A percentile compares a stretch with the other conserved stretches of the same genome.
These are phyloP conservation scores for Mormyrops boulengeri DNA, from an alignment of 2,797 vertebrate genomes.

Conservation along the genomic window DNA sequence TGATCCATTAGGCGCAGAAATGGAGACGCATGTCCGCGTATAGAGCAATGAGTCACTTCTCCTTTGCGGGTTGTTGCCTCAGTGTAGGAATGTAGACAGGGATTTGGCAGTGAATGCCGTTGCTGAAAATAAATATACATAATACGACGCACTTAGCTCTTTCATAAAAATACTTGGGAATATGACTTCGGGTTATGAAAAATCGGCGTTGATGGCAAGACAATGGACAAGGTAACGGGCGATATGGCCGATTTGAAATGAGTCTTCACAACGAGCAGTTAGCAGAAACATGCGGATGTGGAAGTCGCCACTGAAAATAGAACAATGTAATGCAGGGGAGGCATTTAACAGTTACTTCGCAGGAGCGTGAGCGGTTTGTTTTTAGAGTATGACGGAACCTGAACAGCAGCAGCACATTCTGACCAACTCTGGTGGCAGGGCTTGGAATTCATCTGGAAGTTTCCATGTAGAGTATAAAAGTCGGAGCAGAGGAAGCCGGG, in stretches of 20 bases:
- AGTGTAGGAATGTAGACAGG: not conserved
- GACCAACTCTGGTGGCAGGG: constrained; percentile 8
- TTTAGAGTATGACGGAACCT: constrained; percentile 50
- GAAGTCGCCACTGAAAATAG: constrained; percentile 49
- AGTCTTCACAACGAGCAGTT: not conserved
- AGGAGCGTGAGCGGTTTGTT: constrained; percentile 46
- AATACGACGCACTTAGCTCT: not conserved
- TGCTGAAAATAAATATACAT: not conserved
- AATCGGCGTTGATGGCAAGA: not conserved
- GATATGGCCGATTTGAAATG: not conserved
- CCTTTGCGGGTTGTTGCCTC: not conserved
- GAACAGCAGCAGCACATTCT: constrained; percentile 29
- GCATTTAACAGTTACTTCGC: constrained; percentile 52
- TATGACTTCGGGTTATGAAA: not conserved
- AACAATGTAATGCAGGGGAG: constrained; percentile 43
- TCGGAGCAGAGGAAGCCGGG: constrained; percentile 24
- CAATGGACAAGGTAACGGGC: not conserved
- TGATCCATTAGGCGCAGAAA: not conserved
- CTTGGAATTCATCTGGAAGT: constrained; percentile 53
- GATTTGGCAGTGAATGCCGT: not conserved
- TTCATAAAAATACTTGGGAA: not conserved
- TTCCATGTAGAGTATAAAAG: constrained; percentile 48
- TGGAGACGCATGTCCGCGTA: not conserved
- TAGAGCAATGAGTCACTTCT: not conserved
- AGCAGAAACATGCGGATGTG: constrained; percentile 2